A percentile compares a stretch with the other conserved stretches of the same genome.
phyloP scores from a whole-genome alignment of 2,797 vertebrate genomes.

The Pristis pectinata region DNA sequence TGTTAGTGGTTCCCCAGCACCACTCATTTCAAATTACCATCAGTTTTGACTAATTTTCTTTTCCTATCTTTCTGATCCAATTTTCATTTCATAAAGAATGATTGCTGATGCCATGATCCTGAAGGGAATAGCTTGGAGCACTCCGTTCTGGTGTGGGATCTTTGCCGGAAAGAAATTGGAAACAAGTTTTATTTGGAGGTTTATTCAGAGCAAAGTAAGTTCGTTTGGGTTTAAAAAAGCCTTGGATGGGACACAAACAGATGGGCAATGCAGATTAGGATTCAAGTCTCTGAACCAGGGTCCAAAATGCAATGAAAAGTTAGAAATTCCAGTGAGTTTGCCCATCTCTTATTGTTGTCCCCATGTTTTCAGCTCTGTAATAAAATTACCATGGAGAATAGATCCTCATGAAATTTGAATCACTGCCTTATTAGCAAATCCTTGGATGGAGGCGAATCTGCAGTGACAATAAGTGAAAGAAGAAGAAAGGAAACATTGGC shows the following conservation, averaged over 20 bases:
- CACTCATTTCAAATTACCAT: not conserved
- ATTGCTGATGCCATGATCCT: not conserved
- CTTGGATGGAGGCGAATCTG: not conserved
- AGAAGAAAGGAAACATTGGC: not conserved
- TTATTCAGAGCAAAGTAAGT: not conserved
- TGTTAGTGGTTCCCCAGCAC: not conserved
- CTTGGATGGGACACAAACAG: too few species aligned
- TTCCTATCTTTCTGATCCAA: not conserved
- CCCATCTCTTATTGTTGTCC: not conserved
- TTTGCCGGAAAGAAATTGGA: not conserved
- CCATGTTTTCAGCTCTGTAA: not conserved
- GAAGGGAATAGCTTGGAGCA: not conserved
- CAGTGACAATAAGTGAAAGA: not conserved
- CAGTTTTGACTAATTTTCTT: not conserved
- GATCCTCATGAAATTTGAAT: not conserved
- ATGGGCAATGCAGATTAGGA: not conserved
- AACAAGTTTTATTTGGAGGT: not conserved
- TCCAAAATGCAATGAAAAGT: not conserved
- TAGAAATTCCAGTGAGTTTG: not conserved
- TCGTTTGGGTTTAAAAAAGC: too few species aligned
- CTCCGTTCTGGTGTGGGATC: not conserved
- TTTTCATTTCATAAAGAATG: not conserved
- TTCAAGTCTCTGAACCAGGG: not conserved
- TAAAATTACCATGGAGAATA: not conserved
- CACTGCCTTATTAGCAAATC: not conserved